Percentiles rank a stretch among this genome's conserved stretches.
Conservation (phyloP, 2,888 invertebrate genomes). For the Mesopsocus fuscifrons region DNA sequence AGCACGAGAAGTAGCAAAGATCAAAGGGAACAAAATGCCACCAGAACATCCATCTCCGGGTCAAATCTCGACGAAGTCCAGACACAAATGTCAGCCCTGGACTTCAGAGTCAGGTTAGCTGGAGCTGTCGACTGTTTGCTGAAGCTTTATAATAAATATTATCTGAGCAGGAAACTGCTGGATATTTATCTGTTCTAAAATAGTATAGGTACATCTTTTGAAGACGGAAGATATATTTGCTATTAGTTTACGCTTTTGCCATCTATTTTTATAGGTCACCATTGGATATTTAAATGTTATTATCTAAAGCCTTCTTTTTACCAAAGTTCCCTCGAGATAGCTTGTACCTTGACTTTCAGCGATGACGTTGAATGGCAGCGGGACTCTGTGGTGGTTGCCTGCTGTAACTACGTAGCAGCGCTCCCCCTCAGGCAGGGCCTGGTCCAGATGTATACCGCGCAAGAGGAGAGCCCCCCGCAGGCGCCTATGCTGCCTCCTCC, state of each 20-base stretch:
- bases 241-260: too few relatives aligned
- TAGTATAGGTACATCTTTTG: too few relatives aligned
- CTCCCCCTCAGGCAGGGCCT: slow-evolving; percentile 13
- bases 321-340: too few relatives aligned
- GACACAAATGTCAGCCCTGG: slow-evolving; percentile 5
- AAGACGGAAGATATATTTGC: too few relatives aligned
- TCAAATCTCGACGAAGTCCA: slow-evolving; percentile 3
- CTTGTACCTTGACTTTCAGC: too few relatives aligned
- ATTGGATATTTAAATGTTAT: too few relatives aligned
- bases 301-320: too few relatives aligned
- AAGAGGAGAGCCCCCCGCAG: slow-evolving; percentile 10
- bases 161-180: too few relatives aligned
- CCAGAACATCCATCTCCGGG: neutral
- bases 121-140: neutral
- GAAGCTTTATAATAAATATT: neutral
- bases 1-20: slow-evolving; percentile 3
- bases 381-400: slow-evolving; percentile 29
- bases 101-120: slow-evolving; percentile 5
- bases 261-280: too few relatives aligned
- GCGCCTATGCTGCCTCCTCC: slow-evolving; percentile 16
- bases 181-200: too few relatives aligned
- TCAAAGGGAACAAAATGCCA: neutral
- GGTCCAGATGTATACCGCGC: neutral
- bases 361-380: slow-evolving; percentile 22
- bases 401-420: slow-evolving; percentile 32